A percentile compares a stretch with the other conserved stretches of the same genome.
These are phyloP conservation scores for Bos javanicus DNA, from an alignment of 2,113 vertebrate genomes.

Conservation along the genomic window DNA sequence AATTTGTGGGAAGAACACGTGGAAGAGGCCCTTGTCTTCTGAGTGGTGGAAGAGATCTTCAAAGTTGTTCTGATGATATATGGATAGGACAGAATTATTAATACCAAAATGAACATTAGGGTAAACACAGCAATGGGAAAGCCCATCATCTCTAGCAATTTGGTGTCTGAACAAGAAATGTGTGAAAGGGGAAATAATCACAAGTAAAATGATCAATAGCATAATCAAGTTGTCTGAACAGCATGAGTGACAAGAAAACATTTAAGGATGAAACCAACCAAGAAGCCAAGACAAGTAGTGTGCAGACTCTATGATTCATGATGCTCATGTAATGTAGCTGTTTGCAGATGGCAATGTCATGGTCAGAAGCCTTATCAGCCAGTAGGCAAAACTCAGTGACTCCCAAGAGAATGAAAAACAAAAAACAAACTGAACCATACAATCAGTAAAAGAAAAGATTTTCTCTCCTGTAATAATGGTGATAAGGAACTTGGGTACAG, in stretches of 20 bases:
- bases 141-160: slow-evolving; percentile 1
- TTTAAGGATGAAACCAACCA: slow-evolving; percentile 19
- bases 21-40: slow-evolving; percentile 59
- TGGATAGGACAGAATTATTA: slow-evolving; percentile 28
- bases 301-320: slow-evolving; percentile 35
- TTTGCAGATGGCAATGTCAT: slow-evolving; percentile 54
- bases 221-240: slow-evolving; percentile 9
- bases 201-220: slow-evolving; percentile 56
- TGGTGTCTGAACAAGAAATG: slow-evolving; percentile 54
- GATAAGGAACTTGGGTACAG: background rate
- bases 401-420: slow-evolving; percentile 48
- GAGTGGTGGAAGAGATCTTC: slow-evolving; percentile 32
- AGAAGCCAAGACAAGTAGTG: background rate
- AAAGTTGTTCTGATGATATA: slow-evolving; percentile 34
- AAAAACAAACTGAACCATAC: slow-evolving; percentile 59
- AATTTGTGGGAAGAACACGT: slow-evolving; percentile 54
- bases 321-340: slow-evolving; percentile 44
- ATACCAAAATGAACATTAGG: slow-evolving; percentile 39
- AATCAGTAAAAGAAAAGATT: slow-evolving; percentile 46
- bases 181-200: slow-evolving; percentile 57
- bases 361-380: slow-evolving; percentile 64
- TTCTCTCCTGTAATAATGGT: background rate
- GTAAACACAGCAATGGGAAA: slow-evolving; percentile 47
- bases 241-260: background rate
- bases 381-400: slow-evolving; percentile 58